phyloP scores from a whole-genome alignment of 1,140 invertebrate genomes.

The Drosophila persimilis region DNA sequence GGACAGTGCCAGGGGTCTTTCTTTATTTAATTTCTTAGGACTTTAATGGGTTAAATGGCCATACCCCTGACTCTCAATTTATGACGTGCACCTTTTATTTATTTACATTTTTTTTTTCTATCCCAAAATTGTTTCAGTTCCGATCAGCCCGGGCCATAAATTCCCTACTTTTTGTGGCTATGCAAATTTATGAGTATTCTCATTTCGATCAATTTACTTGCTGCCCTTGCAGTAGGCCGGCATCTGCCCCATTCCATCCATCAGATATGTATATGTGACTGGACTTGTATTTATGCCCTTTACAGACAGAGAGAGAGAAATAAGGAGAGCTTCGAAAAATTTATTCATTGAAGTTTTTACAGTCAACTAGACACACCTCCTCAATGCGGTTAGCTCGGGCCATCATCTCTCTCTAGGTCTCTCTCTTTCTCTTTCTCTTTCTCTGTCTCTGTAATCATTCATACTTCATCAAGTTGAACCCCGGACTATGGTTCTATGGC shows the following conservation, averaged over 20 bases:
- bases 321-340: slow-evolving; percentile 52
- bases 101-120: not conserved
- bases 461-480: slow-evolving; percentile 80
- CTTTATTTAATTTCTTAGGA: slow-evolving; percentile 69
- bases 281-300: slow-evolving; percentile 65
- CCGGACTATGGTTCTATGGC: slow-evolving; percentile 27
- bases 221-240: slow-evolving; percentile 24
- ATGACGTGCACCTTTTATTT: slow-evolving; percentile 6
- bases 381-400: slow-evolving; percentile 53
- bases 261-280: slow-evolving; percentile 22
- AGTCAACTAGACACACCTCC: slow-evolving; percentile 76
- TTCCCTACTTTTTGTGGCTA: slow-evolving; percentile 57
- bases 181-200: slow-evolving; percentile 74
- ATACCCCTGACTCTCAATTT: not conserved
- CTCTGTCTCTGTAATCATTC: slow-evolving; percentile 61
- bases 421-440: slow-evolving; percentile 9
- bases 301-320: slow-evolving; percentile 30
- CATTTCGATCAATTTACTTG: slow-evolving; percentile 74
- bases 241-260: not conserved
- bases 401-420: slow-evolving; percentile 27
- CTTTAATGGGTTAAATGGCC: slow-evolving; percentile 64
- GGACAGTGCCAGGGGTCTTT: slow-evolving; percentile 12
- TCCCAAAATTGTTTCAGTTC: slow-evolving; percentile 28
- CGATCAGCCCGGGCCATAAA: slow-evolving; percentile 40
- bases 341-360: slow-evolving; percentile 81